Evolutionary conservation across 30 jellyfish, hydroid and myxozoan genomes (phyloP), one percentile per base, ranked within the genome.

Genomic region (Aurelia sp.): DNA sequence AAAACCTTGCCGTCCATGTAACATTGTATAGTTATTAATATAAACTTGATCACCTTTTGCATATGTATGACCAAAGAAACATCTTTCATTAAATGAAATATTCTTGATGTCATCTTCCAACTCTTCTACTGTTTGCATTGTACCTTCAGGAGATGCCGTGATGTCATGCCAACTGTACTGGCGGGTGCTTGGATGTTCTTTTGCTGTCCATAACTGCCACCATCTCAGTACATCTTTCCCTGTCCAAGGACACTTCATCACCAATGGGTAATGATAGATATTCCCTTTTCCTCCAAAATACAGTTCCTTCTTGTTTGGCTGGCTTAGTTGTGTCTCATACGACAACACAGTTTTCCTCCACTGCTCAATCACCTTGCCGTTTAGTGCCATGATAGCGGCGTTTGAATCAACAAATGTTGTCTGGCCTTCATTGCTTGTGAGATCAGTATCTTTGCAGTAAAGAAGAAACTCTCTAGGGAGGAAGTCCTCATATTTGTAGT

Each of bases 391-490:
- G 20, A 40, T 81, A 13, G 66, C 74, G 12, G 74, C 79, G 40
- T 37, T 44, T 47, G 93, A 80, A 70, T 84, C 93, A 21, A 84
- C 59, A 9, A 84, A 30, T 0, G 93, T 84, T 55, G 93, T 84
- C 44, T 21, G 71, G 3, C 93, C 93, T 15, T 41, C 59, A 8
- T 50, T 66, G 35, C 17, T 63, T 10, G 47, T 35, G 5, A 84
- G 50, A 37, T 37, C 50, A 37, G 50, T 37, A 4, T 37, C 50
- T 37, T 37, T 37, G 50, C 50, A 37, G 47, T 84, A 84, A 73
- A 84, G 76, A 68, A 74, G 47, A 50, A 84, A 84, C 76, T 72
- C 93, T 53, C 87, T 76, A 22, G 82, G 66, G 17, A 84, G 53
- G 80, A 31, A 84, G 73, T 84, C 93, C 0, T 73, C 72, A 55